Conservation (phyloP, 2,797 vertebrate species). For the Staurois parvus region DNA sequence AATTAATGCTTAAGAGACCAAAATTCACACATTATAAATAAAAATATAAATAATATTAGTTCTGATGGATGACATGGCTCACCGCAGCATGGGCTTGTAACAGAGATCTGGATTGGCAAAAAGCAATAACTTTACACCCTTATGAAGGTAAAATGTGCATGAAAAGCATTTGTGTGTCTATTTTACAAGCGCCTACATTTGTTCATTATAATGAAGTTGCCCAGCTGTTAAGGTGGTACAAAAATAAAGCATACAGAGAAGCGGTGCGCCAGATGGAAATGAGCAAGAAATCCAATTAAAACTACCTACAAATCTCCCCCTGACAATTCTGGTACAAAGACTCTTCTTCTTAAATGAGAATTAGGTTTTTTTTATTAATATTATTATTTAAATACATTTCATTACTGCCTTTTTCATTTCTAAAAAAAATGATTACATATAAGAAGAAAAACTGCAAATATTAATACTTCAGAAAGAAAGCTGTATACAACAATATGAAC, state of each 20-base stretch:
- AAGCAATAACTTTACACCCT: slow-evolving; percentile 12
- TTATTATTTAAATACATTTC: neutral
- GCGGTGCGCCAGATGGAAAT: slow-evolving; percentile 32
- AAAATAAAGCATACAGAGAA: slow-evolving; percentile 11
- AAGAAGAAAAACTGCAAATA: neutral
- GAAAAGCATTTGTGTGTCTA: slow-evolving; percentile 41
- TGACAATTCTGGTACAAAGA: slow-evolving; percentile 36
- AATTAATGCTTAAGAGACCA: slow-evolving; percentile 60
- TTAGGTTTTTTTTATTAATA: slow-evolving; percentile 6
- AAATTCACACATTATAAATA: slow-evolving; percentile 56
- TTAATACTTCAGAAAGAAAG: too few species aligned
- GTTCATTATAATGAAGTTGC: slow-evolving; percentile 41
- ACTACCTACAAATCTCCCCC: slow-evolving; percentile 25
- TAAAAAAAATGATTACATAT: neutral
- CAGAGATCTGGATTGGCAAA: slow-evolving; percentile 16
- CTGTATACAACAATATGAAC: too few species aligned
- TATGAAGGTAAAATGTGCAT: slow-evolving; percentile 34
- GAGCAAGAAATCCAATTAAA: slow-evolving; percentile 43
- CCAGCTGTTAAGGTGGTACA: slow-evolving; percentile 46
- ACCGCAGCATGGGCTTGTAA: neutral
- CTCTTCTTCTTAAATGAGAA: slow-evolving; percentile 19
- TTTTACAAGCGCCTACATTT: slow-evolving; percentile 36
- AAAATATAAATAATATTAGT: slow-evolving; percentile 47
- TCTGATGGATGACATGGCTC: slow-evolving; percentile 25
- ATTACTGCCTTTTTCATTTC: neutral